Base-by-base conservation (phyloP, 1,140 invertebrate genomes). In the Vollenhovia emeryi region DNA sequence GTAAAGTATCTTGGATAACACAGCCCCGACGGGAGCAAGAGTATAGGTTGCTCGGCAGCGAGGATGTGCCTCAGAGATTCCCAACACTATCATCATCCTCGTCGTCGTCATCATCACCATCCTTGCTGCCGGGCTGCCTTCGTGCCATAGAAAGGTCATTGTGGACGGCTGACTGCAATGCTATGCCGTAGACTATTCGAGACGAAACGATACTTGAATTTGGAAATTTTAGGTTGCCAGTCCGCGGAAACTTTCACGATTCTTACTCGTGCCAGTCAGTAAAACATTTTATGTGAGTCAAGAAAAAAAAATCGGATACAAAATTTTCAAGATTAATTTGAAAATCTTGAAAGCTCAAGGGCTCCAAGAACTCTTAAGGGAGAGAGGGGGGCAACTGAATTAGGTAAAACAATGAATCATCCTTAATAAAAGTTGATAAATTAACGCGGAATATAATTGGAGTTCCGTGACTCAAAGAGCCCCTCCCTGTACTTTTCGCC, bases 1-100 rank as follows among this genome's bases (percentile, higher is more conserved):
- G 94, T 94, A 94, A 93, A 93, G 92, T 92, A 93, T 94, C 93
- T 94, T 94, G 91, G 76, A 93, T 92, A 94, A 94, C 90, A 82
- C 62, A 74, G 52, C 43, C 60, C 50, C 75, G 21, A 55, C 82
- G 75, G 85, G 57, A 83, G 87, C 79, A 84, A 92, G 85, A 91
- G 92, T 91, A 92, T 91, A 92, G 93, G 91, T 88, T 91, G 90
- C 75, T 55, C 40, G 57, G 48, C 74, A 45, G 84, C 82, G 89
- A 91, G 91, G 91, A 93, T 90, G 91, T 84, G 87, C 85, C 90
- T 86, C 74, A 68, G 66, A 84, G 62, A 88, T 27, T 62, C 33
- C 84, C 75, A 83, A 60, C 88, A 45, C 82, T 87, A 89, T 87
- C 82, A 89, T 89, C 82, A 89, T 89, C 80, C 27, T 80, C 87